Evolutionary conservation across 1,140 invertebrate genomes (phyloP).

Genomic region (Telenomus remus): DNA sequence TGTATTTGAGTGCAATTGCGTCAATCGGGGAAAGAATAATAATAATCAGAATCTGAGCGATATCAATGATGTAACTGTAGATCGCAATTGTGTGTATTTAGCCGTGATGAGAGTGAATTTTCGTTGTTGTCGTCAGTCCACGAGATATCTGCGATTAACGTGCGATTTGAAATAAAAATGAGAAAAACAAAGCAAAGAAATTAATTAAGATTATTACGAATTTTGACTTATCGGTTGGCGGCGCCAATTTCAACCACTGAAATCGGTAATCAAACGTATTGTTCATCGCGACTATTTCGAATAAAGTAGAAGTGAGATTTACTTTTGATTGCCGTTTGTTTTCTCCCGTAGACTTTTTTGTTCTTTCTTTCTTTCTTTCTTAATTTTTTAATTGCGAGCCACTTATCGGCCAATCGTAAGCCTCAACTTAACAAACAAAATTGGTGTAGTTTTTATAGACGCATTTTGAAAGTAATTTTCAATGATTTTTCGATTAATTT

Average conservation of each 20-base stretch:
- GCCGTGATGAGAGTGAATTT: constrained; percentile 50
- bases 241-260: constrained; percentile 32
- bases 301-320: constrained; percentile 60
- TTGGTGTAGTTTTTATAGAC: constrained; percentile 51
- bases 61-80: constrained; percentile 41
- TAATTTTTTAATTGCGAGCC: constrained; percentile 20
- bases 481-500: constrained; percentile 52
- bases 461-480: constrained; percentile 48
- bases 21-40: constrained; percentile 26
- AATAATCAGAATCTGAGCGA: constrained; percentile 33
- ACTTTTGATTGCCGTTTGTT: constrained; percentile 56
- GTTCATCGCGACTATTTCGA: constrained; percentile 55
- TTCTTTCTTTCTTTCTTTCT: constrained; percentile 12
- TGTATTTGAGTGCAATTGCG: constrained; percentile 47
- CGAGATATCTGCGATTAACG: constrained; percentile 52
- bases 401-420: constrained; percentile 39
- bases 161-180: constrained; percentile 32
- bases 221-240: constrained; percentile 42
- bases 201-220: constrained; percentile 21
- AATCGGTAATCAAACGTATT: constrained; percentile 52
- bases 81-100: constrained; percentile 58
- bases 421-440: constrained; percentile 40
- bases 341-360: constrained; percentile 46
- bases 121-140: constrained; percentile 36
- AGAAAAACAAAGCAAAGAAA: no score